A percentile compares a stretch with the other conserved stretches of the same genome.
Conservation (phyloP, 2,888 invertebrate species). For the Athalia rosae region DNA sequence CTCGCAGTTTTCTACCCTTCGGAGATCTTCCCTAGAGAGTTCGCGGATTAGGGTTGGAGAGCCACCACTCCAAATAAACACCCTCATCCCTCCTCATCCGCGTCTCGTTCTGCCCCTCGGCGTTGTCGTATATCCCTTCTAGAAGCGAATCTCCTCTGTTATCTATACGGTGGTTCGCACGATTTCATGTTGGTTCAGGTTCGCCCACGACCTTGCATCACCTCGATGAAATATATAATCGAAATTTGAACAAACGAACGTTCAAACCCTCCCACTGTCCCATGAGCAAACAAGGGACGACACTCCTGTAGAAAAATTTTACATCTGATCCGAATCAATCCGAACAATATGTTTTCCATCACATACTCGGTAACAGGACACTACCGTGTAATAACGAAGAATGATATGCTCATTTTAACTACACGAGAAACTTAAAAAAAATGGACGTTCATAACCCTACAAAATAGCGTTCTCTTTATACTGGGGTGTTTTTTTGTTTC, state of each 20-base stretch:
- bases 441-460: too few relatives aligned
- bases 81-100: slow-evolving; percentile 50
- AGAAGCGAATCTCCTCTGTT: slow-evolving; percentile 12
- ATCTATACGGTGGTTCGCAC: slow-evolving; percentile 26
- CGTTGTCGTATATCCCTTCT: slow-evolving; percentile 20
- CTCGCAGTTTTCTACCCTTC: slow-evolving; percentile 62
- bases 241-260: slow-evolving; percentile 10
- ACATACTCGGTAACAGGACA: background rate
- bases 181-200: background rate
- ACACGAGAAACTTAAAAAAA: too few relatives aligned
- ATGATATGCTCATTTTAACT: too few relatives aligned
- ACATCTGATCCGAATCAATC: background rate
- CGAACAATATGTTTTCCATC: background rate
- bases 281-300: background rate
- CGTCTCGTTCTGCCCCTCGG: slow-evolving; percentile 33
- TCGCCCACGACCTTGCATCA: background rate
- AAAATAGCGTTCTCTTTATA: too few relatives aligned
- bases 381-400: background rate
- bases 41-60: slow-evolving; percentile 69
- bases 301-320: background rate
- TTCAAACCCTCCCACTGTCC: background rate
- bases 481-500: too few relatives aligned
- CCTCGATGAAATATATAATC: slow-evolving; percentile 12
- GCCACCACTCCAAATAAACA: slow-evolving; percentile 72
- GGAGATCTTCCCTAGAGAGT: slow-evolving; percentile 65